Percentiles rank a stretch among this genome's conserved stretches.
phyloP scores from a whole-genome alignment of 2,797 vertebrate species.

The Etheostoma perlongum region DNA sequence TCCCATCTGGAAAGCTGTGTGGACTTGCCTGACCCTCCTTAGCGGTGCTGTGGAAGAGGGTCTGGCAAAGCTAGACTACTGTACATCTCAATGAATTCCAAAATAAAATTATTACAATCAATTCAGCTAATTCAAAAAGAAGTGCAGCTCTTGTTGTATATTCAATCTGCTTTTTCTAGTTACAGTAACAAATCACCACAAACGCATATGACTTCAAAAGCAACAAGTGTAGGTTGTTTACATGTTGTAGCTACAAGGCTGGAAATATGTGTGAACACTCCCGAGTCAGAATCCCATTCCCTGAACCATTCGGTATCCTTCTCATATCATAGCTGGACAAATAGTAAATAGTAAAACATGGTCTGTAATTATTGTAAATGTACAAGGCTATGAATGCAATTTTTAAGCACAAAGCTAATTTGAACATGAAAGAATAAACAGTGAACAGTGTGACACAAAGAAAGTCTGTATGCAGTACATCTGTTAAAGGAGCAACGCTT shows the following conservation, averaged over 20 bases:
- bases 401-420: background rate
- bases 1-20: no score
- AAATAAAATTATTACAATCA: background rate
- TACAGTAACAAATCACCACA: background rate
- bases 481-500: constrained; percentile 4
- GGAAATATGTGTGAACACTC: background rate
- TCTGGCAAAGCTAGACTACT: background rate
- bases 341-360: background rate
- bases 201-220: background rate
- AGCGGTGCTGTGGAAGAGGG: no score
- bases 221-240: background rate
- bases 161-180: background rate
- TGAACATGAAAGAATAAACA: constrained; percentile 15
- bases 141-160: no score
- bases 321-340: background rate
- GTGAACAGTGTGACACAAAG: background rate
- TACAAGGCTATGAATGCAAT: background rate
- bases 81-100: background rate
- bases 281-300: background rate
- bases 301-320: constrained; percentile 1
- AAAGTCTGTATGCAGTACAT: background rate
- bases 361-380: constrained; percentile 1
- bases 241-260: background rate
- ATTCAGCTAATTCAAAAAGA: background rate
- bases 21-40: no score